Base-by-base conservation (phyloP, 2,888 invertebrate genomes). In the Heliconius charithonia region DNA sequence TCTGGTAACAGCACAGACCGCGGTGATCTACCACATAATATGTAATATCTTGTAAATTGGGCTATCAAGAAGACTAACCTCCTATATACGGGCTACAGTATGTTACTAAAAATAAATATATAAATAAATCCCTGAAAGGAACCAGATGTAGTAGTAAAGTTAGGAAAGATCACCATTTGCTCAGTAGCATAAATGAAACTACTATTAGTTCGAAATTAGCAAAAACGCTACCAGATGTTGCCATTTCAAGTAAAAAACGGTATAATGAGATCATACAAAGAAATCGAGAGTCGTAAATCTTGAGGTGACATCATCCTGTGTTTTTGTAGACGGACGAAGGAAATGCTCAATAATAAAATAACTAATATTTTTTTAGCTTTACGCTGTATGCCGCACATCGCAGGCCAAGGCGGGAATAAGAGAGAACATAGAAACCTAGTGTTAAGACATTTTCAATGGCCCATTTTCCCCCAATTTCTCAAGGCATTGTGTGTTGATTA, bases 221-320 rank as follows among this genome's bases (percentile, higher is more conserved):
- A 72, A 72, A 72, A 72, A 72, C 56, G 13, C 29, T 10, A 77
- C 6, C 79, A 78, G 62, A 79, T 79, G 75, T 79, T 62, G 37
- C 59, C 45, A 75, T 76, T 69, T 66, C 32, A 67, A 74, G 59
- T 80, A 59, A 72, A 74, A 75, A 41, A 69, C 41, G 41, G 13
- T 69, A 69, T 71, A 81, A 81, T 81, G 81, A 81, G 80, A 80
- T 80, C 81, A 80, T 77, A 76, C 78, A 79, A 76, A 78, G 67
- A 75, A 80, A 75, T 78, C 76, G 71, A 29, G n/a, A 41, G 63
- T n/a, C 65, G 75, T 81, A 80, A 81, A 80, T 81, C 80, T 76
- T 71, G 63, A 75, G 19, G 77, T 80, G 80, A 79, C 79, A 63
- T 81, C 78, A 81, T 79, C 66, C 73, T 69, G 32, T 73, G 75